Percentiles rank a stretch among this genome's conserved stretches.
phyloP scores from a whole-genome alignment of 2,888 invertebrate genomes.

The Himalopsyche japonica region DNA sequence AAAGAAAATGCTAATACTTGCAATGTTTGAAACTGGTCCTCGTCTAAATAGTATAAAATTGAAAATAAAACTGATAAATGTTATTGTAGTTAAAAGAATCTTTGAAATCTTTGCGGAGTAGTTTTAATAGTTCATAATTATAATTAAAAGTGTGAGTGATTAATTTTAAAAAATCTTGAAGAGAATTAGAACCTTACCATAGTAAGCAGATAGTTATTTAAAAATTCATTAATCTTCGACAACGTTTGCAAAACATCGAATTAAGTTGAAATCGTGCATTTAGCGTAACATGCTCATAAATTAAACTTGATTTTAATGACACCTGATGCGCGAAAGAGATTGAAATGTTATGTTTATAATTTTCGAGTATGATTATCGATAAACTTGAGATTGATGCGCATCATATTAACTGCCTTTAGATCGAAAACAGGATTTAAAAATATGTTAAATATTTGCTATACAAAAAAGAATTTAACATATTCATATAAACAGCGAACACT shows the following conservation, averaged over 20 bases:
- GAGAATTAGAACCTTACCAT: not conserved
- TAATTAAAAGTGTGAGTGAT: not conserved
- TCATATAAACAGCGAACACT: too few species aligned
- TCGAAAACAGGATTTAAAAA: not conserved
- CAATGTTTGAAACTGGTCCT: too few species aligned
- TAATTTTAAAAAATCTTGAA: not conserved
- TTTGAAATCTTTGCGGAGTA: too few species aligned
- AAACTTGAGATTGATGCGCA: not conserved
- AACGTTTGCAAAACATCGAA: not conserved
- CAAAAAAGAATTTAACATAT: too few species aligned
- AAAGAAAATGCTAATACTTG: too few species aligned
- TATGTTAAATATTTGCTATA: too few species aligned
- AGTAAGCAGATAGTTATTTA: not conserved
- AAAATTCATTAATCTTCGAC: conserved; percentile 12
- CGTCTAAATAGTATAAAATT: too few species aligned
- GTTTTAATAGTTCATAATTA: too few species aligned
- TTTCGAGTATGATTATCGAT: not conserved
- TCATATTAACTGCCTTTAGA: not conserved
- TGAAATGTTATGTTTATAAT: not conserved
- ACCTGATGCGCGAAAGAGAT: not conserved
- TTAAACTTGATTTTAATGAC: not conserved
- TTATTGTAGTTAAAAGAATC: too few species aligned
- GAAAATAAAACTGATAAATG: too few species aligned
- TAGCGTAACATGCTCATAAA: not conserved
- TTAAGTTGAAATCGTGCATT: not conserved